A percentile compares a stretch with the other conserved stretches of the same genome.
Evolutionary conservation across 2,888 invertebrate genomes (phyloP).

Genomic region (Lasioglossum morio): DNA sequence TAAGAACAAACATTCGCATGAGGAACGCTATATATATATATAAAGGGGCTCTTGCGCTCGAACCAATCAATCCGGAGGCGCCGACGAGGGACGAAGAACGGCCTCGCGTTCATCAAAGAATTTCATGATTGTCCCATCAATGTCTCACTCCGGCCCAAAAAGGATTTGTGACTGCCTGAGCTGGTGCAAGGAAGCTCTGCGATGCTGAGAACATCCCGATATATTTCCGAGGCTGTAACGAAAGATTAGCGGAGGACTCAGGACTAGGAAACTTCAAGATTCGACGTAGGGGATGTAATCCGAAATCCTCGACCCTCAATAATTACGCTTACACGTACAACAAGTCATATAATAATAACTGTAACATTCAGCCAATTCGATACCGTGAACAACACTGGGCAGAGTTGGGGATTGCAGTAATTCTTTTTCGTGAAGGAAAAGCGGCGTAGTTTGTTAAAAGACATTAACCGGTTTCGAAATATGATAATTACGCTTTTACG

Average conservation of each 20-base stretch:
- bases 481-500: constrained; percentile 72
- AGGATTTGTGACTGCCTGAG: background rate
- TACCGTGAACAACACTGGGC: background rate
- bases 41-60: background rate
- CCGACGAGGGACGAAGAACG: background rate
- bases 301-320: background rate
- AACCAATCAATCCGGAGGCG: constrained; percentile 5
- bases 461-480: constrained; percentile 65
- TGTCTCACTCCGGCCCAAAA: background rate
- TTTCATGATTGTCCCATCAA: constrained; percentile 3
- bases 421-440: constrained; percentile 39
- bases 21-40: no score
- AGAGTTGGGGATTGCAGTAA: background rate
- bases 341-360: background rate
- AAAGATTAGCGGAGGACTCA: background rate
- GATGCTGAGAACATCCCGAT: background rate
- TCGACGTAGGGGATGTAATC: no score
- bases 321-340: background rate
- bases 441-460: constrained; percentile 50
- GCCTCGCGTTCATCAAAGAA: background rate
- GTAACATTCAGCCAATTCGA: background rate
- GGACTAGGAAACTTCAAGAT: background rate
- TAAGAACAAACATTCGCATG: background rate
- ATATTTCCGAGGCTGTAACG: background rate
- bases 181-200: background rate